phyloP scores from a whole-genome alignment of 2,888 invertebrate species.

The Formica aserva region DNA sequence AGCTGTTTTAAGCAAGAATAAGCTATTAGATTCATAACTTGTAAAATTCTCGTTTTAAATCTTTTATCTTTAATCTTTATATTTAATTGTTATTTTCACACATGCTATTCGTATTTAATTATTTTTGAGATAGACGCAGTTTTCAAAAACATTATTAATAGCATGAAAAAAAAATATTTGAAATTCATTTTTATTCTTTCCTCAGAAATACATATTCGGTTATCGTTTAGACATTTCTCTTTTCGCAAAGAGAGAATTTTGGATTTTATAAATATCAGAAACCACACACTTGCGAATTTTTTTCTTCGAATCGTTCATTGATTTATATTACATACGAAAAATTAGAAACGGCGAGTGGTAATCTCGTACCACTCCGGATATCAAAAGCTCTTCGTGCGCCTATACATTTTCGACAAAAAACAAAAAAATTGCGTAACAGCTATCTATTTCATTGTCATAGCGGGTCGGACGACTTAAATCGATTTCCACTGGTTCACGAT shows the following conservation, averaged over 20 bases:
- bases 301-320: conserved; percentile 2
- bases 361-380: neutral
- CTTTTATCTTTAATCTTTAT: neutral
- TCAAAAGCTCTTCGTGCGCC: neutral
- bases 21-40: neutral
- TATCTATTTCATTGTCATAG: conserved; percentile 39
- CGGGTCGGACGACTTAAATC: conserved; percentile 60
- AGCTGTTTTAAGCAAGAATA: neutral
- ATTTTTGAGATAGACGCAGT: neutral
- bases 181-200: neutral
- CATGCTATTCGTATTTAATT: neutral
- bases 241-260: neutral
- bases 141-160: neutral
- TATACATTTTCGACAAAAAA: conserved; percentile 17
- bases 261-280: neutral
- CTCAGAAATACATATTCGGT: neutral
- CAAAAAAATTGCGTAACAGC: conserved; percentile 43
- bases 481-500: conserved; percentile 70
- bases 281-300: neutral
- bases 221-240: neutral
- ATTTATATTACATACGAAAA: neutral
- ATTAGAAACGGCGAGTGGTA: neutral
- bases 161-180: neutral
- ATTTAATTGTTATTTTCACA: neutral
- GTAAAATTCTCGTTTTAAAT: neutral